Conservation (phyloP, 2,113 vertebrate genomes). For the Ceyx cyanopectus region DNA sequence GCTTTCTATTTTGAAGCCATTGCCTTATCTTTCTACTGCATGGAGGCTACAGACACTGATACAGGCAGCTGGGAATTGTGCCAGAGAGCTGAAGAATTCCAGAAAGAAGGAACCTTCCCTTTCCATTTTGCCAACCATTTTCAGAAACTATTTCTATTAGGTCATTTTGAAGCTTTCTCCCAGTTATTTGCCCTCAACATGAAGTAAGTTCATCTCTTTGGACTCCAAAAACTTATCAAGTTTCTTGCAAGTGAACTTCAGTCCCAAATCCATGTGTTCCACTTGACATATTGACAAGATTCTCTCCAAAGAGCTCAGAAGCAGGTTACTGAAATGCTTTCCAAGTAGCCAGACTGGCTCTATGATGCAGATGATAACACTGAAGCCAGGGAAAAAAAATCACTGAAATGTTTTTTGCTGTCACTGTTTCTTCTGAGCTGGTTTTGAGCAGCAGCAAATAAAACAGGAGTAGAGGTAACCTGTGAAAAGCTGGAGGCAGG, state of each 20-base stretch:
- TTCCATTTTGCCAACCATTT: neutral
- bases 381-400: neutral
- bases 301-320: neutral
- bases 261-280: neutral
- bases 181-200: neutral
- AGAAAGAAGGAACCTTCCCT: neutral
- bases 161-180: neutral
- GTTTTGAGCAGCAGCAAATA: neutral
- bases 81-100: neutral
- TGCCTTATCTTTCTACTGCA: neutral
- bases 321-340: neutral
- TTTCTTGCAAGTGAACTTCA: neutral
- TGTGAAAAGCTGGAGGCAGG: neutral
- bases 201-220: neutral
- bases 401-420: neutral
- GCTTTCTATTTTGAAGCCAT: no score
- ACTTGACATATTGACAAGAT: neutral
- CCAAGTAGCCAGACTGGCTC: neutral
- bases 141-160: neutral
- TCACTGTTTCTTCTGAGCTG: neutral
- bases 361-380: neutral
- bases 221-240: neutral
- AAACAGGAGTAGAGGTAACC: neutral
- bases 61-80: rapidly evolving
- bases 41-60: neutral